phyloP scores from a whole-genome alignment of 2,113 vertebrate genomes.

The Grus americana region DNA sequence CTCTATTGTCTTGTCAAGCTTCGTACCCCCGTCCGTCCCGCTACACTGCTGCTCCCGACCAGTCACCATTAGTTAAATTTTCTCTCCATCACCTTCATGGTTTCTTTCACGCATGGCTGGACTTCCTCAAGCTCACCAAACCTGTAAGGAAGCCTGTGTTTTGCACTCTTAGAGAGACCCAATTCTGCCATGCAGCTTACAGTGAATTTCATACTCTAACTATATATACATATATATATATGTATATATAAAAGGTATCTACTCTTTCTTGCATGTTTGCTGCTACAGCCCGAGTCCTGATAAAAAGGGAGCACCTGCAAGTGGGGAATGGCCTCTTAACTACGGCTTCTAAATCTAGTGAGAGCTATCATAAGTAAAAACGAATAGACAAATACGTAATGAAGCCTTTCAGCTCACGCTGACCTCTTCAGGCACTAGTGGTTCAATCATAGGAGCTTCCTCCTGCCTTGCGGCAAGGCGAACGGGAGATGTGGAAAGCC shows the following conservation, averaged over 20 bases:
- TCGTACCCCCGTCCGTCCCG: background rate
- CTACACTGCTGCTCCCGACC: background rate
- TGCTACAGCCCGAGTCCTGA: background rate
- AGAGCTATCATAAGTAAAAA: background rate
- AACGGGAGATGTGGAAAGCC: constrained; percentile 87
- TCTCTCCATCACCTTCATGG: constrained; percentile 12
- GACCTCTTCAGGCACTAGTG: constrained; percentile 90
- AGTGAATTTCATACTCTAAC: background rate
- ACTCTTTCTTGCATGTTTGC: background rate
- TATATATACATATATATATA: background rate
- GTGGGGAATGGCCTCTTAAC: background rate
- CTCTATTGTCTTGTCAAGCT: background rate
- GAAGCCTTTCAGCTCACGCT: constrained; percentile 68
- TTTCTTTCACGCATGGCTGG: background rate
- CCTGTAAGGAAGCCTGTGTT: background rate
- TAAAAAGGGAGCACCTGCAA: background rate
- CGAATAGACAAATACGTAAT: background rate
- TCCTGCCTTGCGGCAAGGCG: constrained; percentile 81
- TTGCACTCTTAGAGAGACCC: background rate
- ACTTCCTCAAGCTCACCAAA: background rate
- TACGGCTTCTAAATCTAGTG: background rate
- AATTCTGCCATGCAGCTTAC: background rate
- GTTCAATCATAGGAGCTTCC: constrained; percentile 90
- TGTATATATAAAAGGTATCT: background rate
- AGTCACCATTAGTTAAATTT: constrained; percentile 8